phyloP scores from a whole-genome alignment of 2,797 vertebrate genomes.

The Poeciliopsis gracilis region DNA sequence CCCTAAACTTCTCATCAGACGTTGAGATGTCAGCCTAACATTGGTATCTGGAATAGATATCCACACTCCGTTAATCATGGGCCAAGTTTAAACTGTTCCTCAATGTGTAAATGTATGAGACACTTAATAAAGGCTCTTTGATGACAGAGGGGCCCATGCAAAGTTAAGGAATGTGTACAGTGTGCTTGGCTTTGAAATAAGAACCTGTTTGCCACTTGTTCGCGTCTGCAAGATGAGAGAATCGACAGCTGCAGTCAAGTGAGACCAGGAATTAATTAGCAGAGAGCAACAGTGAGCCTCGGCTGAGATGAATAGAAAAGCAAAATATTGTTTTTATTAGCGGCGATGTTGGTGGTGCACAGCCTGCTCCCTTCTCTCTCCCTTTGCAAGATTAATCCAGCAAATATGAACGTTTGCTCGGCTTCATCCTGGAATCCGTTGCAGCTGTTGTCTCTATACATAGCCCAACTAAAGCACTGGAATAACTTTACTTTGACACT shows the following conservation, averaged over 20 bases:
- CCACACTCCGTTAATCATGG: conserved; percentile 72
- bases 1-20: conserved; percentile 69
- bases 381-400: conserved; percentile 72
- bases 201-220: conserved; percentile 85
- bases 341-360: conserved; percentile 79
- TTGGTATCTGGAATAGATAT: conserved; percentile 78
- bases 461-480: conserved; percentile 65
- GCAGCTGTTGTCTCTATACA: conserved; percentile 78
- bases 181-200: conserved; percentile 79
- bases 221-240: conserved; percentile 73
- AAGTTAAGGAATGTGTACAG: conserved; percentile 76
- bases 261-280: conserved; percentile 81
- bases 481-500: conserved; percentile 80
- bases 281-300: conserved; percentile 52
- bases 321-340: conserved; percentile 84
- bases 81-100: conserved; percentile 81
- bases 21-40: conserved; percentile 79
- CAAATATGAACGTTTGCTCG: conserved; percentile 70
- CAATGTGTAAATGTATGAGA: conserved; percentile 83
- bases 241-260: conserved; percentile 78
- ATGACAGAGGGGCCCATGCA: conserved; percentile 74
- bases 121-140: conserved; percentile 82
- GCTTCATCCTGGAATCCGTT: conserved; percentile 72
- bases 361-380: conserved; percentile 67
- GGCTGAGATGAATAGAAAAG: conserved; percentile 77